Percentiles rank a stretch among this genome's conserved stretches.
Conservation (phyloP, 2,113 vertebrate genomes). For the Hemicordylus capensis region DNA sequence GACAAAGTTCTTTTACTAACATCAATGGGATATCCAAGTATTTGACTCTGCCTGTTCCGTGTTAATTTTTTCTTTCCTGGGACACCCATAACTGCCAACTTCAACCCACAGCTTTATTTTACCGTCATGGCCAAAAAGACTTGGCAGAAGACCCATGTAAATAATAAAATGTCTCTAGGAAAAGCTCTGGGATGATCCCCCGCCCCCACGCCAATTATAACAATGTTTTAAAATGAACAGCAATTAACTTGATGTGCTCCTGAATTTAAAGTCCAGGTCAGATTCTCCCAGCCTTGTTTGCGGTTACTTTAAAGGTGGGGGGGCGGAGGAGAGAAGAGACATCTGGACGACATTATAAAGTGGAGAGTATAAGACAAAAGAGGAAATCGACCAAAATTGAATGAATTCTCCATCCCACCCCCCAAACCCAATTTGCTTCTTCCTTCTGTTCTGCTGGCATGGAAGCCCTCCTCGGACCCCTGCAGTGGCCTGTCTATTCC, state of each 20-base stretch:
- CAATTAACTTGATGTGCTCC: neutral
- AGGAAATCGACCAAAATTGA: slow-evolving; percentile 14
- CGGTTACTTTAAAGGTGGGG: neutral
- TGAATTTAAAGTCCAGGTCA: neutral
- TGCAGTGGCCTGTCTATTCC: slow-evolving; percentile 29
- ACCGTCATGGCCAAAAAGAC: neutral
- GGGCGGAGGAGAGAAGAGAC: neutral
- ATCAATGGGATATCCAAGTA: neutral
- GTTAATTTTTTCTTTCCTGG: neutral
- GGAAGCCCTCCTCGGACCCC: slow-evolving; percentile 25
- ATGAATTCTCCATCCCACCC: slow-evolving; percentile 1
- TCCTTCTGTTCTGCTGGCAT: slow-evolving; percentile 19
- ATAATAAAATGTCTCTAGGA: neutral
- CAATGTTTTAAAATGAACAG: neutral
- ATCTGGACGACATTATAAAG: neutral
- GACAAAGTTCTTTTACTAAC: neutral
- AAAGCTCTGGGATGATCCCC: neutral
- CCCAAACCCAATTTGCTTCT: slow-evolving; percentile 1
- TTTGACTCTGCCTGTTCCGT: neutral
- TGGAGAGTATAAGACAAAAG: slow-evolving; percentile 8
- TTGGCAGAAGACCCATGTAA: neutral
- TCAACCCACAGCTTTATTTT: neutral
- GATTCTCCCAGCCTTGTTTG: neutral
- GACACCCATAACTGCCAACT: too few relatives aligned
- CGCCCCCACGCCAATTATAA: neutral